Base-by-base conservation (phyloP, 2,888 invertebrate species). In the Erannis defoliaria region DNA sequence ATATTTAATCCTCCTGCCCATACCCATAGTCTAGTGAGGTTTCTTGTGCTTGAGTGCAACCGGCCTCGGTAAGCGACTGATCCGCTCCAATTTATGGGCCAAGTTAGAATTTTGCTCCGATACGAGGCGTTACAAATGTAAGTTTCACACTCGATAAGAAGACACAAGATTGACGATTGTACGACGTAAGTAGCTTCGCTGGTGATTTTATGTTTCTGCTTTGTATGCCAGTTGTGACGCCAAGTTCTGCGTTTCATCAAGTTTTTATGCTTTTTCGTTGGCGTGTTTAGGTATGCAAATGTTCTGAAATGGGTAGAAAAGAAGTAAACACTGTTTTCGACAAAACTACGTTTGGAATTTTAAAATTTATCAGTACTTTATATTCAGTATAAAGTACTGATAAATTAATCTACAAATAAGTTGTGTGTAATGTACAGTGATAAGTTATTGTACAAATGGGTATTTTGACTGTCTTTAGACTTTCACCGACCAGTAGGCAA, bases 111-210 rank as follows among this genome's bases (percentile, higher is more conserved):
- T 54, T 37, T 26, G 61, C 55, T 55, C 45, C 40, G 61, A 51
- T 55, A 45, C 51, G 55, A 46, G 19, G 38, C 46, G 51, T 62
- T 62, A 56, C 62, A 62, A 62, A 61, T 49, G 55, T 64, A 55
- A 59, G 43, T 64, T 64, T 54, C 56, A 60, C 62, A 55, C 54
- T 58, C 49, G 64, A 62, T 64, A 64, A 61, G 60, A 49, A 56
- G 48, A 45, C 49, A 33, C 18, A 21, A 63, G 65, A 65, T 57
- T 64, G 62, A 62, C 57, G 62, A 62, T 29, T 29, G 14, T 43
- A 33, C 48, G 48, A 23, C 42, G 35, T 42, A 51, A 46, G 35
- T 42, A 51, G 38, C 26, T 46, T 48, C 10, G 14, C 26, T n/a
- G 42, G 19, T 42, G 40, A n/a, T 42, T 42, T 42, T 42, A 21